These are phyloP conservation scores for Plusia festucae DNA, from an alignment of 2,888 invertebrate genomes.

Conservation along the genomic window DNA sequence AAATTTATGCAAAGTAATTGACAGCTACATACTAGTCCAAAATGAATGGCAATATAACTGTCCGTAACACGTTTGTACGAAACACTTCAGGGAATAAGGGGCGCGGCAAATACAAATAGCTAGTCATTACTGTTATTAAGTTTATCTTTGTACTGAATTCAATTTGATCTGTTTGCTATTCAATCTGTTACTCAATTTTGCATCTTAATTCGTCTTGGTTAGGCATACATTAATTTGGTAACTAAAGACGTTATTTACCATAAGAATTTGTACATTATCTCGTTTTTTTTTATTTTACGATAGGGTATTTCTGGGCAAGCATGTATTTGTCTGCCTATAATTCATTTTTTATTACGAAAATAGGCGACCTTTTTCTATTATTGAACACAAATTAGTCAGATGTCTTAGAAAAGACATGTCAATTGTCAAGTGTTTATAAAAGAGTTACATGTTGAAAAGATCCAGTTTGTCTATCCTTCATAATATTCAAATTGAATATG, in stretches of 20 bases:
- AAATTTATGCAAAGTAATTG: not conserved
- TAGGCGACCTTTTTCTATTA: too few relatives aligned
- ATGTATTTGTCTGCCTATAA: too few relatives aligned
- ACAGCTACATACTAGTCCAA: conserved; percentile 5
- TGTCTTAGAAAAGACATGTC: not conserved
- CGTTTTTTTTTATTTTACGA: too few relatives aligned
- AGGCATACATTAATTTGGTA: not conserved
- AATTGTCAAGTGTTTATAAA: not conserved
- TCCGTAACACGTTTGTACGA: not conserved
- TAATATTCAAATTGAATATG: not conserved
- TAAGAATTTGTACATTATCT: not conserved
- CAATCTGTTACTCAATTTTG: not conserved
- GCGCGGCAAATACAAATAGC: not conserved
- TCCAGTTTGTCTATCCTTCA: not conserved
- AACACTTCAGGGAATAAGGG: not conserved
- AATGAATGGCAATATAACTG: conserved; percentile 19
- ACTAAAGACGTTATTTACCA: not conserved
- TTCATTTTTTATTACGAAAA: too few relatives aligned
- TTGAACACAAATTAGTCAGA: not conserved
- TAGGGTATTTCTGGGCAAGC: too few relatives aligned
- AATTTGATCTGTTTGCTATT: not conserved
- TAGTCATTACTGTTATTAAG: conserved; percentile 6
- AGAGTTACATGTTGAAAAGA: not conserved
- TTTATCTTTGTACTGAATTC: conserved; percentile 5
- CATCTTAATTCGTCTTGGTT: not conserved